phyloP scores from a whole-genome alignment of 1,140 invertebrate species.

The Zaprionus gabonicus region DNA sequence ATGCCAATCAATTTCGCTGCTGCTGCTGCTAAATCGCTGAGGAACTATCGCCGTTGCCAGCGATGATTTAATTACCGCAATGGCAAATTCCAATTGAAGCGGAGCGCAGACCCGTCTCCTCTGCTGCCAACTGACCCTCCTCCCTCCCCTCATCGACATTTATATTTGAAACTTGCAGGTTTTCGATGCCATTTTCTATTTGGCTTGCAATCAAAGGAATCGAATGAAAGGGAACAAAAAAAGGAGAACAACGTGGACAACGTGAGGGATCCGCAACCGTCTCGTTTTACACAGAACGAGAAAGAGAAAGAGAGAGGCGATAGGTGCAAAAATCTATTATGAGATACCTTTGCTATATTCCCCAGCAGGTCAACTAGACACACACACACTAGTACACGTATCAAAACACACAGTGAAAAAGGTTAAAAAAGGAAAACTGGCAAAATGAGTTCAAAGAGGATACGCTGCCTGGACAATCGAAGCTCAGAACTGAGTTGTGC shows the following conservation, averaged over 20 bases:
- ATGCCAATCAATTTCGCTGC: not conserved
- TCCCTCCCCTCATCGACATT: no score
- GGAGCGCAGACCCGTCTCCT: not conserved
- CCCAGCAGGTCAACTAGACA: conserved; percentile 45
- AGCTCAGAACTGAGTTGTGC: not conserved
- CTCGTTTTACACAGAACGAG: conserved; percentile 65
- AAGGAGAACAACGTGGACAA: conserved; percentile 1
- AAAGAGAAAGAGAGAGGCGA: no score
- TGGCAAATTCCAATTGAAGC: not conserved
- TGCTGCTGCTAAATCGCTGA: not conserved
- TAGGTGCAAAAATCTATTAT: conserved; percentile 65
- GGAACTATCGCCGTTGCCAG: not conserved
- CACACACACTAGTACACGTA: conserved; percentile 3
- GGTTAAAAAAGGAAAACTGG: not conserved
- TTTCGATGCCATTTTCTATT: conserved; percentile 9
- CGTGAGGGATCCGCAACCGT: conserved; percentile 29
- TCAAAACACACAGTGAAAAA: not conserved
- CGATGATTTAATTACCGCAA: conserved; percentile 5
- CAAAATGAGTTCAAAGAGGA: not conserved
- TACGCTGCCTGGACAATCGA: not conserved
- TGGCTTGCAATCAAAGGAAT: conserved; percentile 3
- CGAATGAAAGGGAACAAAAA: not conserved
- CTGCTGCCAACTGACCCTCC: no score
- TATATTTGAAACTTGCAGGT: not conserved
- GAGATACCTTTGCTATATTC: conserved; percentile 56